Conservation (phyloP, 2,797 vertebrate species). For the Helarctos malayanus region DNA sequence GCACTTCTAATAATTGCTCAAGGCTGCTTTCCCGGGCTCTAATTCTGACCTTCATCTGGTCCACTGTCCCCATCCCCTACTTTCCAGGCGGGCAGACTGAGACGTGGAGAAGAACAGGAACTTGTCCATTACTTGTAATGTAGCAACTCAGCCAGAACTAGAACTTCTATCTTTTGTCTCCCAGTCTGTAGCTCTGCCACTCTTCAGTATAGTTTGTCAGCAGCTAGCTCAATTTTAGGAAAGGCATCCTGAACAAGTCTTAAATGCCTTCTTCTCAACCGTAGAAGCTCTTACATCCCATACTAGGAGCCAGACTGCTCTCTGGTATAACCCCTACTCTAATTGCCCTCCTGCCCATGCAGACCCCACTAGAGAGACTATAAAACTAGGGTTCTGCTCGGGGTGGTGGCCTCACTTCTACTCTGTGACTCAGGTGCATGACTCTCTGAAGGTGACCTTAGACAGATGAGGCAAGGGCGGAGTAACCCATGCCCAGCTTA, state of each 20-base stretch:
- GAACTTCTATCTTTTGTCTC: background rate
- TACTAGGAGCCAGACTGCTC: background rate
- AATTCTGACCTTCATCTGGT: background rate
- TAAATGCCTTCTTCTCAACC: background rate
- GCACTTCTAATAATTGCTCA: background rate
- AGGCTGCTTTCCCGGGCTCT: background rate
- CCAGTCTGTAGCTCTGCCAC: background rate
- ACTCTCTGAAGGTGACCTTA: background rate
- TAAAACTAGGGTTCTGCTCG: background rate
- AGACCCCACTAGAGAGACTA: background rate
- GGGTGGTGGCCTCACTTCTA: background rate
- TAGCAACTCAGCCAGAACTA: constrained; percentile 15
- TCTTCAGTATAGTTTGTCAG: background rate
- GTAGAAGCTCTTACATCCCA: background rate
- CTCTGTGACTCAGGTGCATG: background rate
- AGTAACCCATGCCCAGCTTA: background rate
- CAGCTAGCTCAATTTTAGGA: background rate
- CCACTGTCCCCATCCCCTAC: background rate
- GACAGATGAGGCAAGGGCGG: background rate
- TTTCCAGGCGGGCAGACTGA: constrained; percentile 3
- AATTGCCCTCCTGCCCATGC: background rate
- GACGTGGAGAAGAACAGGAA: background rate
- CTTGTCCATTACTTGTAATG: background rate
- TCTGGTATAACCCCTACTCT: background rate
- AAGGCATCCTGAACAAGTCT: background rate